Conservation (phyloP, 2,113 vertebrate species). For the Oryzias javanicus region DNA sequence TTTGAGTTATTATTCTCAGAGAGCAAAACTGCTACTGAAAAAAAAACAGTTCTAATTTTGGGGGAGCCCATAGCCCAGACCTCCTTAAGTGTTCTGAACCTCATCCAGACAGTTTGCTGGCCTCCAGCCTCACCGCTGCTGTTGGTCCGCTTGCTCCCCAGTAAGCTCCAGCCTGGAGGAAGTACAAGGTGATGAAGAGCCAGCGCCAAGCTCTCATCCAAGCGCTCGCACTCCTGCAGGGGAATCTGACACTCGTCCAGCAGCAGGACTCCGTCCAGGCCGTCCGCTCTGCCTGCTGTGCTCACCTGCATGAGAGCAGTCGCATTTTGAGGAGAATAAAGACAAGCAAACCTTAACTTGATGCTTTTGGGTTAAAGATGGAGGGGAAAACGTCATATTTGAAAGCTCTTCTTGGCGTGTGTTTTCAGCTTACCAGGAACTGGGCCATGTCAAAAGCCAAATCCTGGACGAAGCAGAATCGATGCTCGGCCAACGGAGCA, state of each 20-base stretch:
- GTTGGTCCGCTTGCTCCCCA: conserved; percentile 75
- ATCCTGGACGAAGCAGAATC: conserved; percentile 89
- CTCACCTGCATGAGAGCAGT: conserved; percentile 74
- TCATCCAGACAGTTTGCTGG: not conserved
- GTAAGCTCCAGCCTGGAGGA: conserved; percentile 87
- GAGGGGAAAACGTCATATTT: too few species aligned
- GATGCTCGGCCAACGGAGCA: conserved; percentile 80
- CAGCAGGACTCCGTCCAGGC: conserved; percentile 86
- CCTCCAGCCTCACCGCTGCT: conserved; percentile 59
- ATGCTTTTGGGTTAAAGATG: too few species aligned
- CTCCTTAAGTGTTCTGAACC: not conserved
- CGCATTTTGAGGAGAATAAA: conserved; percentile 10
- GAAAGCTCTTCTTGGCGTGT: not conserved
- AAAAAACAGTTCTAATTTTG: too few species aligned
- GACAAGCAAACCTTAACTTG: not conserved
- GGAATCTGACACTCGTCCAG: conserved; percentile 87
- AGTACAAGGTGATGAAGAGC: conserved; percentile 88
- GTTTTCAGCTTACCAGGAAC: conserved; percentile 80
- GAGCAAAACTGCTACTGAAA: too few species aligned
- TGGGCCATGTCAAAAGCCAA: conserved; percentile 92
- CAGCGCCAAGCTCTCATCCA: conserved; percentile 87
- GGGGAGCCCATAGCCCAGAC: not conserved
- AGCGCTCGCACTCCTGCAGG: conserved; percentile 81
- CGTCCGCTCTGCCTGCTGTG: conserved; percentile 84
- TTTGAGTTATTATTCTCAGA: too few species aligned